Percentiles rank a stretch among this genome's conserved stretches.
Conservation (phyloP, 2,888 invertebrate species). For the Alsophila aescularia region DNA sequence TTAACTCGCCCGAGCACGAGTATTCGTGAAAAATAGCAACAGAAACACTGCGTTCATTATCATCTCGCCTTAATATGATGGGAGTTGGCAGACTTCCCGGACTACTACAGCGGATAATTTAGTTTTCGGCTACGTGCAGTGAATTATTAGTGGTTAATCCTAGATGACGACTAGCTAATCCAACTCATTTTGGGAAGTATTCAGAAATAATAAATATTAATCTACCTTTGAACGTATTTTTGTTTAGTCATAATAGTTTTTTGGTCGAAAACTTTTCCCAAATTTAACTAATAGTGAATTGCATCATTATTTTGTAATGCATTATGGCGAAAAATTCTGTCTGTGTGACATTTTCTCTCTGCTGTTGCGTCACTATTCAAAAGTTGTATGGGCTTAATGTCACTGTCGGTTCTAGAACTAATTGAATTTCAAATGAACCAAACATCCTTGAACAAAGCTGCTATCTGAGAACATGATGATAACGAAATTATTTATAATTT, state of each 20-base stretch:
- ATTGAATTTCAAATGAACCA: not conserved
- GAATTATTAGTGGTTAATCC: constrained; percentile 63
- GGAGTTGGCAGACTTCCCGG: constrained; percentile 75
- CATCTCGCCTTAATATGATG: constrained; percentile 75
- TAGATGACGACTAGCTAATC: constrained; percentile 35
- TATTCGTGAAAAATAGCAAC: constrained; percentile 55
- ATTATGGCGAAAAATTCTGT: no score
- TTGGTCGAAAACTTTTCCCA: no score
- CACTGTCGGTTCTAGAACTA: not conserved
- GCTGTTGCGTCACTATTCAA: no score
- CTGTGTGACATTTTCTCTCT: no score
- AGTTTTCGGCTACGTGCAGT: constrained; percentile 73
- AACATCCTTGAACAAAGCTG: not conserved
- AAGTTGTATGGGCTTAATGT: not conserved
- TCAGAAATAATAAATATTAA: not conserved
- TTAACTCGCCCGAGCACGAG: constrained; percentile 39
- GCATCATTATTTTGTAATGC: no score
- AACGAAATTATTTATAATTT: constrained; percentile 6
- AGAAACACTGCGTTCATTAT: constrained; percentile 69
- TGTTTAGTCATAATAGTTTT: no score
- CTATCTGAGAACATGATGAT: not conserved
- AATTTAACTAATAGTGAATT: no score
- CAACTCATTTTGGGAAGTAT: constrained; percentile 3
- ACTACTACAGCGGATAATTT: constrained; percentile 67
- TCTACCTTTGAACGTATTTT: not conserved